Evolutionary conservation across 2,113 vertebrate species (phyloP).

Genomic region (Callaeas wilsoni): DNA sequence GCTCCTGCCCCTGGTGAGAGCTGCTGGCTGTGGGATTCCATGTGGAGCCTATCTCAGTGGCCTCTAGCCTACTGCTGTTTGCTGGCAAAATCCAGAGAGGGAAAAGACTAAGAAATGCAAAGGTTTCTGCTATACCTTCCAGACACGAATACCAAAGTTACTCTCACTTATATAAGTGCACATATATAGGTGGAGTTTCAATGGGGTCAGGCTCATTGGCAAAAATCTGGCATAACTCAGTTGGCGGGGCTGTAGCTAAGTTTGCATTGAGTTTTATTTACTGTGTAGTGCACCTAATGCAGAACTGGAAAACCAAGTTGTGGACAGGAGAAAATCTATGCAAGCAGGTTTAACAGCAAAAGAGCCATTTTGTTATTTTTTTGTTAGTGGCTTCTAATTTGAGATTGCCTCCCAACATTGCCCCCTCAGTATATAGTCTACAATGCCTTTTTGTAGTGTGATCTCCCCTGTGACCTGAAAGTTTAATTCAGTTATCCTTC

Average conservation of each 20-base stretch:
- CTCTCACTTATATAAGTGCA: neutral
- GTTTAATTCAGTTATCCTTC: neutral
- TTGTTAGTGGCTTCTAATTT: neutral
- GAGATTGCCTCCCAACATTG: neutral
- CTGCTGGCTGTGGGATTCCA: neutral
- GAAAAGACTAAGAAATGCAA: neutral
- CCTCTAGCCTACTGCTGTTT: neutral
- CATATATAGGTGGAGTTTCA: fast-evolving
- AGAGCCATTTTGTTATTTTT: neutral
- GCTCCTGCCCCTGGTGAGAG: neutral
- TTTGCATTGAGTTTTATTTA: neutral
- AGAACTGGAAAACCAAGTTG: neutral
- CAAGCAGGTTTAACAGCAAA: neutral
- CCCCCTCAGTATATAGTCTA: neutral
- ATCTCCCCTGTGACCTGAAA: neutral
- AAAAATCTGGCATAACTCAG: neutral
- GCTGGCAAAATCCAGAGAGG: neutral
- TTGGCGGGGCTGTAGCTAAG: fast-evolving
- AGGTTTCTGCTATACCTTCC: neutral
- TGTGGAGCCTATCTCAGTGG: neutral
- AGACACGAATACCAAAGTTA: neutral
- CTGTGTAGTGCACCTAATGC: neutral
- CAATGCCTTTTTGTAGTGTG: neutral
- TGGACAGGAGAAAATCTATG: neutral
- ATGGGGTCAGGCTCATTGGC: neutral